A percentile compares a stretch with the other conserved stretches of the same genome.
These are phyloP conservation scores for Contarinia nasturtii DNA, from an alignment of 1,140 invertebrate genomes.

Conservation along the genomic window DNA sequence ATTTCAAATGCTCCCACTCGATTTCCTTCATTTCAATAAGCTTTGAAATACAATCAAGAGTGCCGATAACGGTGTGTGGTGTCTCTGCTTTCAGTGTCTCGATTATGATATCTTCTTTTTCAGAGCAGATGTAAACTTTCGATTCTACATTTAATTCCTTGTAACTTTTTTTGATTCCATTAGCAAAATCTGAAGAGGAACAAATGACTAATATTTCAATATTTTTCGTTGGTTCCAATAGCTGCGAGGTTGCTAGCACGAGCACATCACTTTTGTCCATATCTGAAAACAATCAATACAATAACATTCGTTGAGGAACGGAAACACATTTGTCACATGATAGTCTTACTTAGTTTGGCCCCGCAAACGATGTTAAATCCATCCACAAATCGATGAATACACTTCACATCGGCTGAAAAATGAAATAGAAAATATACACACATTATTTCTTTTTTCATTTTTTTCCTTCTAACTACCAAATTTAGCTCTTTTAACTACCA, in stretches of 20 bases:
- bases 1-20: constrained; percentile 86
- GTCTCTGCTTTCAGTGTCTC: constrained; percentile 84
- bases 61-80: constrained; percentile 96
- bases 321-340: too few relatives aligned
- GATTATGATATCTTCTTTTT: constrained; percentile 96
- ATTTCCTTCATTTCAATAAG: constrained; percentile 78
- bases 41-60: constrained; percentile 88
- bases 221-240: constrained; percentile 87
- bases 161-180: constrained; percentile 98
- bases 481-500: too few relatives aligned
- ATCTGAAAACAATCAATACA: constrained; percentile 20
- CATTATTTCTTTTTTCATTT: too few relatives aligned
- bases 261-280: constrained; percentile 99
- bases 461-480: too few relatives aligned
- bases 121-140: constrained; percentile 91
- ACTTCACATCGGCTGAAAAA: constrained; percentile 93
- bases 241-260: constrained; percentile 93
- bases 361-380: constrained; percentile 99
- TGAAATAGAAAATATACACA: not conserved
- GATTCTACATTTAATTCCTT: constrained; percentile 92
- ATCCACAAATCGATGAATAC: constrained; percentile 96
- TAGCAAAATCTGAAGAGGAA: constrained; percentile 92
- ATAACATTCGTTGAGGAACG: too few relatives aligned
- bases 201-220: constrained; percentile 96
- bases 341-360: constrained; percentile 79